Evolutionary conservation across 2,797 vertebrate species (phyloP).

Genomic region (Protonibea diacanthus): DNA sequence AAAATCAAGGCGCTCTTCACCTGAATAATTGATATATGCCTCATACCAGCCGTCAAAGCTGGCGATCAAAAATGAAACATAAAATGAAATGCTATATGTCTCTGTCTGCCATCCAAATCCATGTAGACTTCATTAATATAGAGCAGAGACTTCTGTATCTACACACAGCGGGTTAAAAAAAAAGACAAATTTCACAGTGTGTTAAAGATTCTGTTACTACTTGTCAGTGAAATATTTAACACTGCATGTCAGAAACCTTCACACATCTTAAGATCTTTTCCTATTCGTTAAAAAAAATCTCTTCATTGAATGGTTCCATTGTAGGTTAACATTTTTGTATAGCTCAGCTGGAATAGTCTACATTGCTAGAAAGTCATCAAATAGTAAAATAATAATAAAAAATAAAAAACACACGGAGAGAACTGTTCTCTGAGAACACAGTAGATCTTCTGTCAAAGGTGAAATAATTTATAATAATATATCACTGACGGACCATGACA

Average conservation of each 20-base stretch:
- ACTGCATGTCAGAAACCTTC: constrained; percentile 39
- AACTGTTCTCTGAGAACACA: too few relatives aligned
- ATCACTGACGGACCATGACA: constrained; percentile 7
- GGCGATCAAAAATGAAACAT: constrained; percentile 68
- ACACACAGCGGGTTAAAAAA: constrained; percentile 5
- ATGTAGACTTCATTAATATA: constrained; percentile 66
- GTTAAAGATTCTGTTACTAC: constrained; percentile 56
- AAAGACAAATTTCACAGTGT: constrained; percentile 29
- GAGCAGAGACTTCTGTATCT: constrained; percentile 43
- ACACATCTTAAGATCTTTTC: constrained; percentile 41
- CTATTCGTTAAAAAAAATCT: constrained; percentile 51
- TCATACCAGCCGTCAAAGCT: constrained; percentile 51
- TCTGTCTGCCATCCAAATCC: constrained; percentile 54
- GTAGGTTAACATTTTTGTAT: constrained; percentile 31
- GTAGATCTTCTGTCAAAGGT: neutral
- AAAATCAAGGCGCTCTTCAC: constrained; percentile 61
- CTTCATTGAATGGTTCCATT: constrained; percentile 13
- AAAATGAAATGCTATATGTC: constrained; percentile 55
- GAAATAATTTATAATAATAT: constrained; percentile 16
- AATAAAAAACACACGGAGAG: neutral
- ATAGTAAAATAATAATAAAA: constrained; percentile 11
- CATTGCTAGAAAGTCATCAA: constrained; percentile 16
- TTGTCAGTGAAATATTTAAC: constrained; percentile 64
- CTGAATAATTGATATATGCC: constrained; percentile 78
- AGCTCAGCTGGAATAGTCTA: constrained; percentile 22